Base-by-base conservation (phyloP, 2,113 vertebrate species). In the Tragelaphus imberbis region DNA sequence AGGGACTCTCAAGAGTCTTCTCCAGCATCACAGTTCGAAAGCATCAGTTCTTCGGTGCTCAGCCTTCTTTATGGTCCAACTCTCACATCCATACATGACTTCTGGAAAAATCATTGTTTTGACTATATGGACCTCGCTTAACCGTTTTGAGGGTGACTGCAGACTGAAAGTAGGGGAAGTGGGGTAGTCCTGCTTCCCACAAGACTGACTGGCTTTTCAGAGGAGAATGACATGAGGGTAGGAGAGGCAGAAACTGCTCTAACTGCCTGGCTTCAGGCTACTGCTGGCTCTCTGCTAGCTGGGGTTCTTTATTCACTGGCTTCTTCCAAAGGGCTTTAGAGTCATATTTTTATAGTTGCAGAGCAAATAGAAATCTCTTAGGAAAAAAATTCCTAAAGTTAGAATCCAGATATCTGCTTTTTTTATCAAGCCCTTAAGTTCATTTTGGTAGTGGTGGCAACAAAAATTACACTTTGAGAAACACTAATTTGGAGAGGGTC, bases 101-200 rank as follows among this genome's bases (percentile, higher is more conserved):
- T 44, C 12, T 44, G 71, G 71, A 77, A 77, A 44, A 77, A 77
- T 1, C 71, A 77, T 44, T 44, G 36, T 40, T 44, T 40, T 77
- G 40, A 77, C 40, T 44, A 27, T 40, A 75, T 13, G 36, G 68
- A 40, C 68, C 68, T 40, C 16, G 23, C 3, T 56, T 75, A 40
- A 65, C 47, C 8, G 1, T 84, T 61, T 17, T 44, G n/a, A 92
- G 28, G 10, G 27, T 28, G 13, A 56, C 85, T 17, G 30, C 2
- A 16, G 12, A 4, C 51, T 47, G 61, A 82, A 65, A 82, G 33
- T 63, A 12, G 10, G 63, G 0, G 0, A 7, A 0, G 7, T 2
- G 0, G 30, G 28, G n/a, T 21, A 9, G 7, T 51, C 58, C 27
- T 51, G 21, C 11, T 85, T 75, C 16, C 30, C 55, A 21, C 63